Conservation (phyloP, 2,113 vertebrate species). For the Leucosticte australis region DNA sequence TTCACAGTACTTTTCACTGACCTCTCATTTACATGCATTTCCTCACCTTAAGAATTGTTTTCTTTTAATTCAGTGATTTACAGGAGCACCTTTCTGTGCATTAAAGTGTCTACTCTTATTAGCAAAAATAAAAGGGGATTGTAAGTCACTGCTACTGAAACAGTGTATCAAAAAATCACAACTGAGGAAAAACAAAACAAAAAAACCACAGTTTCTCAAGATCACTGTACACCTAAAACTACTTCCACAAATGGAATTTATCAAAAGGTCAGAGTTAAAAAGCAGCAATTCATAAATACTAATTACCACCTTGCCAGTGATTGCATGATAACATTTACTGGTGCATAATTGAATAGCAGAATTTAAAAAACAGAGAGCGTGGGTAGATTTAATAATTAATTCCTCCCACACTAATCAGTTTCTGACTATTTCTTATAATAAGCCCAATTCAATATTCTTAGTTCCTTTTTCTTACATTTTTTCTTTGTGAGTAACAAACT, state of each 20-base stretch:
- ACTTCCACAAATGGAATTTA: constrained; percentile 60
- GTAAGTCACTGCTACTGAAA: neutral
- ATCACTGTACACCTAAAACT: constrained; percentile 7
- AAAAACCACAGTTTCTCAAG: neutral
- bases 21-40: neutral
- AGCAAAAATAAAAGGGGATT: neutral
- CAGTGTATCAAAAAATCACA: constrained; percentile 11
- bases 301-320: constrained; percentile 68
- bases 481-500: constrained; percentile 6
- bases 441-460: constrained; percentile 25
- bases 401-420: constrained; percentile 68
- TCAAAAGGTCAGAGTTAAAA: constrained; percentile 71
- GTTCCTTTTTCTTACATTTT: neutral
- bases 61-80: constrained; percentile 14
- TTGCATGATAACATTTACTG: constrained; percentile 69
- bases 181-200: neutral
- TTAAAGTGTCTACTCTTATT: neutral
- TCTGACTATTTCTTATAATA: constrained; percentile 55
- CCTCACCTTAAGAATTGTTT: neutral
- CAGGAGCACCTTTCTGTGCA: neutral
- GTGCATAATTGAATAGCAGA: constrained; percentile 67
- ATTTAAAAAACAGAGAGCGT: constrained; percentile 43
- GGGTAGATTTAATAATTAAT: constrained; percentile 70
- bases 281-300: constrained; percentile 68
- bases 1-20: neutral